These are phyloP conservation scores for Torymus tubicola DNA, from an alignment of 2,888 invertebrate genomes.

Conservation along the genomic window DNA sequence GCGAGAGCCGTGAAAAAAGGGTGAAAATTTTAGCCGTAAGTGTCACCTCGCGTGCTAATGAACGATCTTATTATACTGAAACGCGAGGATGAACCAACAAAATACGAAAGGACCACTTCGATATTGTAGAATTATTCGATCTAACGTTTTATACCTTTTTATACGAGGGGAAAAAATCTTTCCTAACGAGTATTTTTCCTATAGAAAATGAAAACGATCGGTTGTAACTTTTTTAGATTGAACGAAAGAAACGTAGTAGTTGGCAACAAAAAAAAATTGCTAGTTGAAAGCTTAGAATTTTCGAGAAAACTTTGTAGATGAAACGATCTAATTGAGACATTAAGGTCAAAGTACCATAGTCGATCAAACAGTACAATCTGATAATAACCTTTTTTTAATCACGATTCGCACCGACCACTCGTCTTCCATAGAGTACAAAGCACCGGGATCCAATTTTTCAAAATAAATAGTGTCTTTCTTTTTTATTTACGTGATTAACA, in stretches of 20 bases:
- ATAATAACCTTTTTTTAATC: constrained; percentile 45
- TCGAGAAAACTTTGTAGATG: not conserved
- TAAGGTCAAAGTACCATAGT: constrained; percentile 12
- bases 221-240: constrained; percentile 20
- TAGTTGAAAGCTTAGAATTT: constrained; percentile 36
- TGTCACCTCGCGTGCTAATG: constrained; percentile 6
- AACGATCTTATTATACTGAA: constrained; percentile 19
- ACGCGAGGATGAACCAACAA: constrained; percentile 42
- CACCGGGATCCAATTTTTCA: constrained; percentile 37
- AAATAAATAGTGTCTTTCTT: constrained; percentile 4
- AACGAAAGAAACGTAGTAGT: not conserved
- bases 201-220: constrained; percentile 12
- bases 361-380: constrained; percentile 17
- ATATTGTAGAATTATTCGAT: constrained; percentile 57
- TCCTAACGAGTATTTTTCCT: constrained; percentile 49
- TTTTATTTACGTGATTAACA: not conserved
- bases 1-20: not conserved
- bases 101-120: constrained; percentile 56
- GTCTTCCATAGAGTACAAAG: constrained; percentile 72
- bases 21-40: not conserved
- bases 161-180: constrained; percentile 45
- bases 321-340: constrained; percentile 4
- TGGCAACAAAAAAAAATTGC: constrained; percentile 1
- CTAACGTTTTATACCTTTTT: constrained; percentile 57
- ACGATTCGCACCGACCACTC: constrained; percentile 58